phyloP scores from a whole-genome alignment of 2,113 vertebrate species.

The Phoenicopterus ruber region DNA sequence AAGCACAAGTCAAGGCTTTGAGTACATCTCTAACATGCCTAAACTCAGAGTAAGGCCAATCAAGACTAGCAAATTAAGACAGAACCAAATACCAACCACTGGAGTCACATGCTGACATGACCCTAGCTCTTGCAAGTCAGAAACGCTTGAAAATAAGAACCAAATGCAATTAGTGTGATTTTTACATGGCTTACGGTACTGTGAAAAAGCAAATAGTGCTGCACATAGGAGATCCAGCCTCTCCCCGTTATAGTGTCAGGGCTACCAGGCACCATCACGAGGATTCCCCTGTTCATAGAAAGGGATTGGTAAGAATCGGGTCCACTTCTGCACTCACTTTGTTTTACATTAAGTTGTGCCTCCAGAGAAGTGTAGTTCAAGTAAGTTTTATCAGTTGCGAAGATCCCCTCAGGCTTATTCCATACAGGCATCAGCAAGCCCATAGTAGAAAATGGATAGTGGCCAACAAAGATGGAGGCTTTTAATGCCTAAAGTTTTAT shows the following conservation, averaged over 20 bases:
- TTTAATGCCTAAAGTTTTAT: not conserved
- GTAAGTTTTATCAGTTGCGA: not conserved
- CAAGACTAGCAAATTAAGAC: not conserved
- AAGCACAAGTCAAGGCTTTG: not conserved
- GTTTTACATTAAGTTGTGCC: not conserved
- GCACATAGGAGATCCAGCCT: not conserved
- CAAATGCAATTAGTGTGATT: not conserved
- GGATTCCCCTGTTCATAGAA: not conserved
- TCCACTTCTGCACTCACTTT: not conserved
- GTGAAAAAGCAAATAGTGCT: not conserved
- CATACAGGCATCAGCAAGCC: not conserved
- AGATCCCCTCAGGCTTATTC: not conserved
- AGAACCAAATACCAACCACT: not conserved
- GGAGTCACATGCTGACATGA: not conserved
- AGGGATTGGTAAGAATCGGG: fast-evolving
- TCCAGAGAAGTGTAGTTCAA: not conserved
- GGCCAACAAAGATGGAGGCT: not conserved
- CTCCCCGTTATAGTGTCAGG: not conserved
- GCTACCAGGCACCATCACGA: not conserved
- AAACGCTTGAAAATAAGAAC: not conserved
- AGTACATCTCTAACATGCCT: not conserved
- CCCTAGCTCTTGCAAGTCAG: not conserved
- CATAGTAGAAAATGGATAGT: not conserved
- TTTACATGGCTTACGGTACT: not conserved
- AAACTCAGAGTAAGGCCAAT: not conserved